Conservation (phyloP, 2,113 vertebrate genomes). For the Cephalopholis sonnerati region DNA sequence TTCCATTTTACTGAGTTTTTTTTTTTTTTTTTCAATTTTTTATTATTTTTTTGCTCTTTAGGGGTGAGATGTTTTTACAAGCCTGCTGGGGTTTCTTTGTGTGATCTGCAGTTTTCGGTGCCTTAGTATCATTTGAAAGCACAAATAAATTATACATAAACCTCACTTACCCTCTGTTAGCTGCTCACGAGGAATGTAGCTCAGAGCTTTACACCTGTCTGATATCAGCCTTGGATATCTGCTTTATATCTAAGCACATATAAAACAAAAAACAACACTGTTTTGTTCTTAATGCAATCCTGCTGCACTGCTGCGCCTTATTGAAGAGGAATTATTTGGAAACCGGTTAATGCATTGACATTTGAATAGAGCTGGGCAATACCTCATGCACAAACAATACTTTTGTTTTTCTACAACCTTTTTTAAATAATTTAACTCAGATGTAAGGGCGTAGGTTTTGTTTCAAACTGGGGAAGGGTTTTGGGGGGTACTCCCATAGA, state of each 20-base stretch:
- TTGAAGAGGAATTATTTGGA: neutral
- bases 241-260: slow-evolving; percentile 11
- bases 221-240: slow-evolving; percentile 14
- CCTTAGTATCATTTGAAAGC: slow-evolving; percentile 42
- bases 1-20: slow-evolving; percentile 27
- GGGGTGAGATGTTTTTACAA: slow-evolving; percentile 36
- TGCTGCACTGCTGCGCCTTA: neutral
- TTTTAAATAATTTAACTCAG: no score
- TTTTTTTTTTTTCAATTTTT: slow-evolving; percentile 1
- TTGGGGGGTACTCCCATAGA: no score
- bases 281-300: neutral
- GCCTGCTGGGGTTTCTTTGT: slow-evolving; percentile 30
- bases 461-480: no score
- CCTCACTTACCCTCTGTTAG: slow-evolving; percentile 31
- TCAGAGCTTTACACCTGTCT: slow-evolving; percentile 18
- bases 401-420: no score
- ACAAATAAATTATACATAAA: slow-evolving; percentile 33
- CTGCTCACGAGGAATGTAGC: slow-evolving; percentile 12
- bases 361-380: neutral
- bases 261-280: neutral
- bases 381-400: no score
- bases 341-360: neutral
- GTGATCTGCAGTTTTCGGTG: slow-evolving; percentile 36
- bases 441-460: no score
- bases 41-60: slow-evolving; percentile 10